Conservation (phyloP, 2,113 vertebrate species). For the Paratilapia polleni region DNA sequence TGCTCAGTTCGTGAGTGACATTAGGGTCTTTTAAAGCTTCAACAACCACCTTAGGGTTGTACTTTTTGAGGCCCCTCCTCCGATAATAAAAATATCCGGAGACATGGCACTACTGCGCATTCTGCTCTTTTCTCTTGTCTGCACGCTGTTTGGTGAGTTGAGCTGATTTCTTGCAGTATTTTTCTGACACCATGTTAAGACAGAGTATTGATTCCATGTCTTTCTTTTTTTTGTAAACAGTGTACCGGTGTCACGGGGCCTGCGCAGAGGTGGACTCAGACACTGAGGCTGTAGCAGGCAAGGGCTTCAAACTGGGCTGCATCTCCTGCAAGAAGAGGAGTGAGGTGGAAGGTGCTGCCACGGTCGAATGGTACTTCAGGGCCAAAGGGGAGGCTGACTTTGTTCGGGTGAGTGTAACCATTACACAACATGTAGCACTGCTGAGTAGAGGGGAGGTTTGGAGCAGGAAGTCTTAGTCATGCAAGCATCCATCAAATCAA, state of each 20-base stretch:
- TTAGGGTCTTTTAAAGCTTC: neutral
- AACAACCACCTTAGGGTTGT: neutral
- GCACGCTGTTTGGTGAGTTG: conserved; percentile 75
- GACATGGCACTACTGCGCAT: conserved; percentile 51
- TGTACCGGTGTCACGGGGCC: conserved; percentile 71
- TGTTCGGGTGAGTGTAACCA: conserved; percentile 65
- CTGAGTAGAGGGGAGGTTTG: neutral
- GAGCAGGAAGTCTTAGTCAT: neutral
- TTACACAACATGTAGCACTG: neutral
- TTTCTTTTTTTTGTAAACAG: conserved; percentile 22
- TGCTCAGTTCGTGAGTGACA: conserved; percentile 2
- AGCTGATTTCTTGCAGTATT: neutral
- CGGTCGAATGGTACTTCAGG: conserved; percentile 86
- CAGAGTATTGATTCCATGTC: neutral
- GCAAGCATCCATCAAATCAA: conserved; percentile 6
- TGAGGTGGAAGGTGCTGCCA: conserved; percentile 82
- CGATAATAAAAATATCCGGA: neutral
- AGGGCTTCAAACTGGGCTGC: conserved; percentile 87
- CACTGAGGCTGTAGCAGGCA: conserved; percentile 85
- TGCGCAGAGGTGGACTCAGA: conserved; percentile 91
- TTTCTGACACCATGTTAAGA: neutral
- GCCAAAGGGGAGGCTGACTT: conserved; percentile 78
- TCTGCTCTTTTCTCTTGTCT: conserved; percentile 64
- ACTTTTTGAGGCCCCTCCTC: neutral
- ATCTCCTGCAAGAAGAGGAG: conserved; percentile 91